Evolutionary conservation across 2,888 invertebrate genomes (phyloP), one percentile per base, ranked within the genome.

Genomic region (Cordylochernes scorpioides): DNA sequence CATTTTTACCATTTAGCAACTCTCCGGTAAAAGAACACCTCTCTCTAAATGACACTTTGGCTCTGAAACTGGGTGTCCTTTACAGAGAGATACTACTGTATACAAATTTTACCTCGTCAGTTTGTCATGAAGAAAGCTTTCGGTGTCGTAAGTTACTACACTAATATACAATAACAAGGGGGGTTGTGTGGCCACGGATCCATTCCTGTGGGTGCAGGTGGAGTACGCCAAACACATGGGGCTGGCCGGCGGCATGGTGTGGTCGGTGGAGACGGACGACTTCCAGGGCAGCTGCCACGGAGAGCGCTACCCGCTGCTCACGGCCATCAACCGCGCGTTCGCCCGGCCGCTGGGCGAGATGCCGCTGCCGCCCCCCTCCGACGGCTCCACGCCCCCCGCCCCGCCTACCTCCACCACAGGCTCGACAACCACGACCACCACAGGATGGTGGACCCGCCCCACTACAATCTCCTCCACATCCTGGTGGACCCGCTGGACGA

Each of bases 261-360:
- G 75, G 75, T 68, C 71, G 24, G 56, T 75, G 5, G 77, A 77
- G 46, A 68, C 68, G 4, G 75, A 75, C 42, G 75, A 75, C 45
- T 70, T 71, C 43, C 53, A 47, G n/a, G 70, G 67, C 1, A 40
- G 46, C 1, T 71, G 71, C 41, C 63, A 64, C 1, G 45, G 55
- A 17, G 12, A 15, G 6, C 54, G 54, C 25, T 68, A 60, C 48
- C 65, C 69, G 1, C 48, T 75, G 5, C 44, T 73, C n/a, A 60
- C 47, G 4, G 17, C 34, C 5, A 38, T 38, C 24, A 33, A 34
- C 22, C 10, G 24, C 5, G 35, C n/a, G 4, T 30, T 38, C 10
- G 22, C 26, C 3, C 29, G 30, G 8, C 14, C 8, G 14, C 16
- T 15, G 2, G 12, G 14, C 12, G 14, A 13, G 5, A 15, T 28